Evolutionary conservation across 2,888 invertebrate species (phyloP).

Genomic region (Dimorphilus gyrociliatus): DNA sequence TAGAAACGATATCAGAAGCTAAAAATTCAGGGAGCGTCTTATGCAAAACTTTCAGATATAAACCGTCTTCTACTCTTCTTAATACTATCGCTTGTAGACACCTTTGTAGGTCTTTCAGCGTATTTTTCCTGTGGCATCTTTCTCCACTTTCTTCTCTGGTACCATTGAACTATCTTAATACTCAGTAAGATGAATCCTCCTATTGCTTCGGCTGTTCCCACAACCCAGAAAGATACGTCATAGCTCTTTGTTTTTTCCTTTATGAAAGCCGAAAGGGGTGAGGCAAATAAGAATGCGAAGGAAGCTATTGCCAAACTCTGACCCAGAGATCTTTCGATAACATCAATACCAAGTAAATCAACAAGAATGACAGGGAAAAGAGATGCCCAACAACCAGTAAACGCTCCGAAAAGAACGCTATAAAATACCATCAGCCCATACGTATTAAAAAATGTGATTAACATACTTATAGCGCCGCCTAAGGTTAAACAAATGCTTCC

Average conservation of each 20-base stretch:
- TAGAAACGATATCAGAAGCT: too few species aligned
- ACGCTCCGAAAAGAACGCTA: slow-evolving; percentile 8
- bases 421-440: slow-evolving; percentile 7
- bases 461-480: slow-evolving; percentile 6
- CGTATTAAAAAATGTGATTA: slow-evolving; percentile 6
- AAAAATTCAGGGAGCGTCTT: too few species aligned
- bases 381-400: slow-evolving; percentile 9
- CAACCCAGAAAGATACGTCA: slow-evolving; percentile 2
- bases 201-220: slow-evolving; percentile 4
- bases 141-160: too few species aligned
- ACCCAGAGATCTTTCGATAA: slow-evolving; percentile 8
- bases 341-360: slow-evolving; percentile 8
- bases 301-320: slow-evolving; percentile 6
- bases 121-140: too few species aligned
- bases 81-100: too few species aligned
- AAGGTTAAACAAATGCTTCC: slow-evolving; percentile 6
- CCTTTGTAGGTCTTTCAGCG: too few species aligned
- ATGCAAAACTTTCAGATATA: too few species aligned
- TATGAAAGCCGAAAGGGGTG: slow-evolving; percentile 8
- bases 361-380: slow-evolving; percentile 9
- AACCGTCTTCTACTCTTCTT: too few species aligned
- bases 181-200: slow-evolving; percentile 7
- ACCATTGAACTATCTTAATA: slow-evolving; percentile 7
- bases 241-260: background rate
- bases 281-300: slow-evolving; percentile 9